phyloP scores from a whole-genome alignment of 2,888 invertebrate genomes.

The Loripinus fragilis region DNA sequence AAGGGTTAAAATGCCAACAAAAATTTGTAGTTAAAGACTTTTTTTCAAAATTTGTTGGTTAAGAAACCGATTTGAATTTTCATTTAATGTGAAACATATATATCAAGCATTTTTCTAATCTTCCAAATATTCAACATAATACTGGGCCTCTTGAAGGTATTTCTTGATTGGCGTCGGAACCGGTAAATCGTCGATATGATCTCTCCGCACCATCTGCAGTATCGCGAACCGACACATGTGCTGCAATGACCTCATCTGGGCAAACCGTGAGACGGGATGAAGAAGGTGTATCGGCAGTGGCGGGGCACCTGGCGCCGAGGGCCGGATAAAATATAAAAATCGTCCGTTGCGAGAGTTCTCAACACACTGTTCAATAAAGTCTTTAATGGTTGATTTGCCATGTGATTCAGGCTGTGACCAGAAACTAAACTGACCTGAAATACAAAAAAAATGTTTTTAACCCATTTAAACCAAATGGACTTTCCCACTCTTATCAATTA shows the following conservation, averaged over 20 bases:
- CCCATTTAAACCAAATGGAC: too few relatives aligned
- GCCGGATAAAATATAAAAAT: constrained; percentile 90
- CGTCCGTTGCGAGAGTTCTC: constrained; percentile 88
- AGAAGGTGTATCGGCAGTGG: constrained; percentile 90
- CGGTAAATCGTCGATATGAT: constrained; percentile 88
- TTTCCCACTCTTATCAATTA: too few relatives aligned
- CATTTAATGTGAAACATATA: too few relatives aligned
- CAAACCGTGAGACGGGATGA: constrained; percentile 90
- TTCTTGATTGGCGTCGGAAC: constrained; percentile 85
- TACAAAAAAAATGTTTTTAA: too few relatives aligned
- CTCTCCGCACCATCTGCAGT: constrained; percentile 87
- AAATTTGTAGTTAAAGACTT: too few relatives aligned
- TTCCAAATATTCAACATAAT: constrained; percentile 78
- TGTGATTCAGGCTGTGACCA: constrained; percentile 83
- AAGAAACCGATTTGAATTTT: too few relatives aligned
- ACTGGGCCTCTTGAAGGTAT: constrained; percentile 81
- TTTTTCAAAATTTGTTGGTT: too few relatives aligned
- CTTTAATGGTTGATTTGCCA: constrained; percentile 86
- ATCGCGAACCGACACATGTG: constrained; percentile 90
- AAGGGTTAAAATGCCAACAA: too few relatives aligned
- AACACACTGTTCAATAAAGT: constrained; percentile 90
- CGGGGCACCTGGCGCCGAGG: constrained; percentile 87
- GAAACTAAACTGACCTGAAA: constrained; percentile 90
- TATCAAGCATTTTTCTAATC: too few relatives aligned
- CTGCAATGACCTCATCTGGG: constrained; percentile 87